A percentile compares a stretch with the other conserved stretches of the same genome.
Conservation (phyloP, 2,797 vertebrate genomes). For the Cossypha polioptera region DNA sequence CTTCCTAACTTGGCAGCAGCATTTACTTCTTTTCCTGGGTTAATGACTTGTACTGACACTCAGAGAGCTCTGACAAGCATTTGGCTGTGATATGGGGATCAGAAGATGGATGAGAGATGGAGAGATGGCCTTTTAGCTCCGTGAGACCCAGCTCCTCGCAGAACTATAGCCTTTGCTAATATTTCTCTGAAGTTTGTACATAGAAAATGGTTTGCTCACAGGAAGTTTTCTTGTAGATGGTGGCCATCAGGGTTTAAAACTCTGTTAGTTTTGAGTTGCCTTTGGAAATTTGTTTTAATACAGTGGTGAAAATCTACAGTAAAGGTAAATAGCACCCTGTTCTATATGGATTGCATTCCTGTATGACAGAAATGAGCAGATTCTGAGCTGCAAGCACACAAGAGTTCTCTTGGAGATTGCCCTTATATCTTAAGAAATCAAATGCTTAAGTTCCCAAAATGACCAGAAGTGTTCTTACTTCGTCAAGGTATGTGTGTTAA, state of each 20-base stretch:
- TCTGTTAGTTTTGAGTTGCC: background rate
- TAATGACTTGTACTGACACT: background rate
- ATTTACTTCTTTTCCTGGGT: background rate
- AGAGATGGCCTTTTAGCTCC: background rate
- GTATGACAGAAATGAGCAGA: background rate
- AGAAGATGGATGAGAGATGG: background rate
- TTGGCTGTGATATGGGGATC: background rate
- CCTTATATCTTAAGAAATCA: background rate
- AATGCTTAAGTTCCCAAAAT: background rate
- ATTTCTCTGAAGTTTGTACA: background rate
- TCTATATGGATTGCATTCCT: background rate
- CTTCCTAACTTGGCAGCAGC: background rate
- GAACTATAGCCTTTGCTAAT: background rate
- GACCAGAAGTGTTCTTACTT: background rate
- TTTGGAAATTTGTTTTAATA: background rate
- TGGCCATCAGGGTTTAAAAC: background rate
- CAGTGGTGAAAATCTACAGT: background rate
- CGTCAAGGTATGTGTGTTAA: background rate
- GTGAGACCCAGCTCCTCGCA: background rate
- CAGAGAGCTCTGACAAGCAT: background rate
- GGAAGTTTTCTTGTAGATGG: background rate
- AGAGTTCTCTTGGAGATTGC: background rate
- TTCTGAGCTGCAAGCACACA: background rate
- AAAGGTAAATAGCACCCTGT: background rate
- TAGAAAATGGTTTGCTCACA: background rate